Base-by-base conservation (phyloP, 1,140 invertebrate genomes). In the Dryas iulia region DNA sequence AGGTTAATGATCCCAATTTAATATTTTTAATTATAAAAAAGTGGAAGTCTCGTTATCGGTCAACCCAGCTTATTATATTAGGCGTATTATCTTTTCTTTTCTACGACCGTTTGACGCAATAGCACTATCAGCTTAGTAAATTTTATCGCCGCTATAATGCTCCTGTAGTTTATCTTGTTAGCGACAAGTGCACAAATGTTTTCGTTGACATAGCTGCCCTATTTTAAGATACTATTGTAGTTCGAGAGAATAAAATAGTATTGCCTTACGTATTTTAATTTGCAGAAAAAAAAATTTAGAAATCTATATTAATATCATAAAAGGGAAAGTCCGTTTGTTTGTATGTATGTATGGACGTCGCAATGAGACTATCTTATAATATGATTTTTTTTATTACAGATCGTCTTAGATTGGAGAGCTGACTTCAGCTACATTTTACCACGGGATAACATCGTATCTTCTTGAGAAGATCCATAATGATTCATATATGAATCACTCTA, bases 71-170 rank as follows among this genome's bases (percentile, higher is more conserved):
- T 47, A 47, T 47, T 47, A 18, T 47, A 47, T 47, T 47, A 47
- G 39, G 8, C 39, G 18, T 21, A 47, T 47, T 47, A 47, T 47
- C 39, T 47, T 47, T 47, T 47, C 39, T 47, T 21, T 47, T 47
- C 14, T 21, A 47, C 14, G 18, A 21, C 18, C 39, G 39, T 47
- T 47, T 47, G 39, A 47, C 39, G 39, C 39, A 47, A 47, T 21
- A 47, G 39, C 39, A n/a, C 39, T 47, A 47, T 47, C 39, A 47
- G 39, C 39, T 47, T 47, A 47, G 39, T 10, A 47, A 18, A 47
- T 10, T 47, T 21, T 47, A 47, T 47, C 39, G 18, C 21, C 7
- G 39, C 21, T 47, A 47, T 47, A 47, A 21, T 47, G 18, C 56
- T 30, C 24, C 7, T 11, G 10, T 21, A 30, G 21, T 8, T 12